Evolutionary conservation across 2,888 invertebrate species (phyloP), one percentile per base, ranked within the genome.

Genomic region (Scaptomyza flava): DNA sequence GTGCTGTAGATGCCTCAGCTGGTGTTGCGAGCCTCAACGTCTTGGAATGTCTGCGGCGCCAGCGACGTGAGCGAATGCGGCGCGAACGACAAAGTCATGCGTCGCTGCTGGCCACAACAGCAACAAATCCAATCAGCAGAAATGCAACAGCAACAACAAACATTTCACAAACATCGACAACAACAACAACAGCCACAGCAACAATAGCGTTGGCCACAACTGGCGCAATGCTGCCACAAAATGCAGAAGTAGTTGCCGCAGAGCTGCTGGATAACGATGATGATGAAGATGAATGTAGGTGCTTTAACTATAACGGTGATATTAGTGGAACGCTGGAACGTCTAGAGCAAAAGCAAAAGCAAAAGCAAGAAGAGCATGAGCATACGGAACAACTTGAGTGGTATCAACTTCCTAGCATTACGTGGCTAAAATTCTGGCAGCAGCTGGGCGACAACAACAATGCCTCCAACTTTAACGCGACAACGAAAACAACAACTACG

Each of bases 281-380:
- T 17, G 41, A 41, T 70, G 70, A 75, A 75, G 83, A 83, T 84
- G 86, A 88, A 84, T 90, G 88, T 84, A 90, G 89, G 90, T 90
- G 90, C 89, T 90, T 89, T 89, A 90, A 84, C 82, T 79, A 81
- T 78, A 89, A 89, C 77, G 82, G 90, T 90, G 90, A 90, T 90
- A 90, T 88, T 87, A 83, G 87, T 80, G 79, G 27, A 27, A 27
- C 74, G 68, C 80, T 75, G 82, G 68, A 77, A 75, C 80, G 72
- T 66, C 64, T 63, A 53, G 67, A 70, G 65, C 59, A 47, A 36
- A 8, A 62, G 23, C 59, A 47, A 36, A 8, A 62, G 23, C 23
- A 23, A 23, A 4, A 4, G 42, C 43, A 54, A 12, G 50, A 46
- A 38, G 11, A 27, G 53, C 59, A 63, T 11, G 50, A 57, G 48